phyloP scores from a whole-genome alignment of 2,888 invertebrate genomes.

The Pyrrhosoma nymphula region DNA sequence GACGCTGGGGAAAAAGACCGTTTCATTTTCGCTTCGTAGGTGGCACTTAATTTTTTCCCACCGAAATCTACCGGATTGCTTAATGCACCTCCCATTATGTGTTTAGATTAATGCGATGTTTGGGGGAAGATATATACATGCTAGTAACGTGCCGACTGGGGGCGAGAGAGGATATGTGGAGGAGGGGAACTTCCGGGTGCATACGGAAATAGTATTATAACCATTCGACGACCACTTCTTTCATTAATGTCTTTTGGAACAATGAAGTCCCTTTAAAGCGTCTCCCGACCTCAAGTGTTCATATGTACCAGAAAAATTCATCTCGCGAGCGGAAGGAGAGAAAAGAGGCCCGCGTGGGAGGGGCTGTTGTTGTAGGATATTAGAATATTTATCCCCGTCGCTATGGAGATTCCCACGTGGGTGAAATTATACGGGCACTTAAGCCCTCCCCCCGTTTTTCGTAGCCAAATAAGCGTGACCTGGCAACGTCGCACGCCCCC shows the following conservation, averaged over 20 bases:
- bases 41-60: not conserved
- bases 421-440: slow-evolving; percentile 65
- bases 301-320: slow-evolving; percentile 28
- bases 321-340: slow-evolving; percentile 52
- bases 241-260: slow-evolving; percentile 41
- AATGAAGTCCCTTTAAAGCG: not conserved
- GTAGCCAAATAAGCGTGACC: slow-evolving; percentile 57
- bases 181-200: not conserved
- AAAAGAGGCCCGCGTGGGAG: slow-evolving; percentile 1
- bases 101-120: slow-evolving; percentile 38
- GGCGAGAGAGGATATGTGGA: not conserved
- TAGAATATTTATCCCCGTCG: slow-evolving; percentile 63
- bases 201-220: not conserved
- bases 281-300: not conserved
- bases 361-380: slow-evolving; percentile 33
- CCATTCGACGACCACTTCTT: not conserved
- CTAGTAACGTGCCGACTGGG: not conserved
- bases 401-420: slow-evolving; percentile 67
- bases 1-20: not conserved
- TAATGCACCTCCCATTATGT: not conserved
- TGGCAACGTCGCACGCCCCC: slow-evolving; percentile 42
- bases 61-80: not conserved
- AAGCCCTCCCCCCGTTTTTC: slow-evolving; percentile 1
- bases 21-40: not conserved
- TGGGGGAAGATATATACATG: slow-evolving; percentile 23